A percentile compares a stretch with the other conserved stretches of the same genome.
Evolutionary conservation across 2,888 invertebrate species (phyloP).

Genomic region (Acleris emargana): DNA sequence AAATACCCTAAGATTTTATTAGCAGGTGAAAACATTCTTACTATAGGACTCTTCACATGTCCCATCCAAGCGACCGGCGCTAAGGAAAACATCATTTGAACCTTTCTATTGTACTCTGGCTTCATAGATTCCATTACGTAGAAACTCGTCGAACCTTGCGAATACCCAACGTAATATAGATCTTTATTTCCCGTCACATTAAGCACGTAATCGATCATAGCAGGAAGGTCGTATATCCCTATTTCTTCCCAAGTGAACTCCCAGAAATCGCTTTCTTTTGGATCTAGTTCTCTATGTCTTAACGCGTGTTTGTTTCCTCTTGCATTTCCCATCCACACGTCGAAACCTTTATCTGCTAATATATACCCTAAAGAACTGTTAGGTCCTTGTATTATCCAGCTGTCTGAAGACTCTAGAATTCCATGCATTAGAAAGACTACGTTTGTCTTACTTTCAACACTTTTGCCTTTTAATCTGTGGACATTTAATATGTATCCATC

Average conservation of each 20-base stretch:
- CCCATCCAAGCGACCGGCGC: constrained; percentile 84
- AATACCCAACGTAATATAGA: constrained; percentile 88
- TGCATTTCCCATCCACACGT: constrained; percentile 93
- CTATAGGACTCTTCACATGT: constrained; percentile 65
- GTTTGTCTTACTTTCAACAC: constrained; percentile 39
- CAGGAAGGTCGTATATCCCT: constrained; percentile 87
- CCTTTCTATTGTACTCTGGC: constrained; percentile 82
- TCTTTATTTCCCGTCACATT: constrained; percentile 71
- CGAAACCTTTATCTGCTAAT: constrained; percentile 86
- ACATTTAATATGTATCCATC: constrained; percentile 65
- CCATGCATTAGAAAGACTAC: constrained; percentile 91
- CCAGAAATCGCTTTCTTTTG: constrained; percentile 58
- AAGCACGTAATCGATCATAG: constrained; percentile 86
- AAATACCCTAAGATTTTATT: constrained; percentile 49
- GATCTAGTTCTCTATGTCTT: constrained; percentile 68
- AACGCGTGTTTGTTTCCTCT: constrained; percentile 89
- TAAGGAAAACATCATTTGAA: constrained; percentile 80
- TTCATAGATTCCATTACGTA: constrained; percentile 81
- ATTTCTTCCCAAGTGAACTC: constrained; percentile 89
- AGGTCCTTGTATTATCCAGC: constrained; percentile 88
- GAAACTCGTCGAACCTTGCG: constrained; percentile 85
- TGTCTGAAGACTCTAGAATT: constrained; percentile 87
- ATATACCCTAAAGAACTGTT: constrained; percentile 85
- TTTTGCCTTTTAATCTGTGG: constrained; percentile 55
- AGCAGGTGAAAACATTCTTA: constrained; percentile 58